Evolutionary conservation across 2,113 vertebrate genomes (phyloP), one percentile per base, ranked within the genome.

Genomic region (Calcarius ornatus): DNA sequence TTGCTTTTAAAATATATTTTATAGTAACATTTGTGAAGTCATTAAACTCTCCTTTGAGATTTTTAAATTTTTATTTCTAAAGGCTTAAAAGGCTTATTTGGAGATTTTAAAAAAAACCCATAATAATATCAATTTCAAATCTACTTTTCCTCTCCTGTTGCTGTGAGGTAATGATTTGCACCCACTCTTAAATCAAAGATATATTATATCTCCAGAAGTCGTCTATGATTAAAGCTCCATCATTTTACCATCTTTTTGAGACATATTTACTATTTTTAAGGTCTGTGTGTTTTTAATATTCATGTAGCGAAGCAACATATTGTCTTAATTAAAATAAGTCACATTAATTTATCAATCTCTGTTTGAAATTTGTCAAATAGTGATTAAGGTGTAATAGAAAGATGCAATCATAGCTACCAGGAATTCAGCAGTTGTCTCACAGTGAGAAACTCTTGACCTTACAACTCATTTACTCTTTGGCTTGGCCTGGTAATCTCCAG

Each of bases 371-470:
- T 95, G 83, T 96, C 91, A 95, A 90, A 96, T 96, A 87, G 81
- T 94, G 90, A 95, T 98, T 97, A 97, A 96, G 79, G 82, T 82
- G 76, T 86, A 91, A 92, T 65, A 88, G 92, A 84, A 95, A 96
- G 85, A 92, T 88, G 90, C 85, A 97, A 83, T 96, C 94, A 97
- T 42, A 95, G 64, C 77, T 92, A 97, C 95, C 84, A 96, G 86
- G 88, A 97, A 94, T 97, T 97, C 77, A 96, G 91, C 91, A 91
- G 96, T 96, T 97, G 96, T 96, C 90, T 95, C 92, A 92, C 96
- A 91, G 93, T 88, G 18, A 97, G 96, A 93, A 96, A 93, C 96
- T 96, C 95, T 97, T 98, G 96, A 97, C 97, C 97, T 97, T 97
- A 96, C 92, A 96, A 97, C 91, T 97, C 95, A 95, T 96, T 96